Evolutionary conservation across 2,113 vertebrate genomes (phyloP), one percentile per base, ranked within the genome.

Genomic region (Nymphicus hollandicus): DNA sequence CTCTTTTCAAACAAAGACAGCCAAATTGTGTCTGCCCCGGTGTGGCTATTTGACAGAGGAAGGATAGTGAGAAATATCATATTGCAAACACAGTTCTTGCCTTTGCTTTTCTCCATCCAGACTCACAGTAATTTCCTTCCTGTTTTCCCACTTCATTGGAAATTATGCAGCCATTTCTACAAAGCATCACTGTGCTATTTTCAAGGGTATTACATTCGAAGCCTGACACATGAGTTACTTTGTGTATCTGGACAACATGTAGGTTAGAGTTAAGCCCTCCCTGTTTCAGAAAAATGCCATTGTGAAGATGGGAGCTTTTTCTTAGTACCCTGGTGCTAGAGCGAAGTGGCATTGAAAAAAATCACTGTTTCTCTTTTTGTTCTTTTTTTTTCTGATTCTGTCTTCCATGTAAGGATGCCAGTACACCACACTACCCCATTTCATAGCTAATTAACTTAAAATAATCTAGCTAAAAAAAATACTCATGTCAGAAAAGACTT

Each of bases 191-290:
- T 27, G 10, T 43, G 17, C 6, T 7, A 35, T 65, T 83, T 86
- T 47, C 20, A 70, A 24, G 15, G 1, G 8, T 2, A 2, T 50
- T 81, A 12, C 6, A 27, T 6, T 50, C 18, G 71, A 89, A 86
- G 4, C 13, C 27, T 78, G 31, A 87, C 11, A 37, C 13, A 11
- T 2, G 2, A 55, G 13, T 60, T 22, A 31, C 13, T 37, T 43
- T 0, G 0, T 27, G 10, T 9, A 25, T 31, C 19, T 69, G 29
- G 25, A 69, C 10, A 69, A 43, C 0, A 4, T 7, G 8, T 17
- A 53, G 6, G 13, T 65, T 44, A 71, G 18, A 41, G 15, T 47
- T 68, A 41, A 44, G 41, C 1, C 33, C 7, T 24, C 4, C 3
- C 3, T 6, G 3, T 49, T 31, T 56, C 24, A 35, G 24, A 79